Base-by-base conservation (phyloP, 1,140 invertebrate genomes). In the Halesus radiatus region DNA sequence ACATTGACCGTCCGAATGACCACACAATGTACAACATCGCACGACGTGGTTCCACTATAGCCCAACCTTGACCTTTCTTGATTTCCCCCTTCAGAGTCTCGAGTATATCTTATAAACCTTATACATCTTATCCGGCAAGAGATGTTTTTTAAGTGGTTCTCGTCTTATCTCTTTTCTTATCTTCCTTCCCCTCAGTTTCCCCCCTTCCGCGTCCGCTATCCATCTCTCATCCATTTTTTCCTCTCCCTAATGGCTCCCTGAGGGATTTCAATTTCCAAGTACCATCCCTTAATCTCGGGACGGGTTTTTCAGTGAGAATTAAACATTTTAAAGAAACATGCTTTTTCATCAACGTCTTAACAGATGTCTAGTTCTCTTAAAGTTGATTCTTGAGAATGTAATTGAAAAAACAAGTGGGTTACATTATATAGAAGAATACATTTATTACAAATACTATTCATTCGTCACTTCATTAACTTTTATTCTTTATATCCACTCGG, bases 71-170 rank as follows among this genome's bases (percentile, higher is more conserved):
- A 60, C 56, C 56, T 60, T 23, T 60, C 3, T 13, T 4, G 23
- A 22, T 7, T 22, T 58, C 56, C 56, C 56, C 56, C 10, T 20
- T 23, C 56, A 13, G 7, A 1, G 37, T 10, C 8, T 3, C 5
- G 37, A 45, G 37, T 45, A 45, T 13, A 45, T 23, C 56, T 20
- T 18, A 23, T 60, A 60, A 20, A 60, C n/a, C n/a, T 23, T 22
- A 20, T 23, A 20, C 20, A 22, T 60, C 56, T 60, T 23, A 60
- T 60, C 56, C 23, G 23, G 20, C 62, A 66, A 29, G 62, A 16
- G 62, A 66, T 66, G 62, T 66, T 66, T 66, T 64, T 66, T 66
- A 66, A 66, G 62, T 66, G 62, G 62, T 66, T 66, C 22, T 45
- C 37, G 37, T 45, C 37, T 45, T 45, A 45, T 45, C 37, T 66